Base-by-base conservation (phyloP, 2,797 vertebrate genomes). In the Acropternis orthonyx region DNA sequence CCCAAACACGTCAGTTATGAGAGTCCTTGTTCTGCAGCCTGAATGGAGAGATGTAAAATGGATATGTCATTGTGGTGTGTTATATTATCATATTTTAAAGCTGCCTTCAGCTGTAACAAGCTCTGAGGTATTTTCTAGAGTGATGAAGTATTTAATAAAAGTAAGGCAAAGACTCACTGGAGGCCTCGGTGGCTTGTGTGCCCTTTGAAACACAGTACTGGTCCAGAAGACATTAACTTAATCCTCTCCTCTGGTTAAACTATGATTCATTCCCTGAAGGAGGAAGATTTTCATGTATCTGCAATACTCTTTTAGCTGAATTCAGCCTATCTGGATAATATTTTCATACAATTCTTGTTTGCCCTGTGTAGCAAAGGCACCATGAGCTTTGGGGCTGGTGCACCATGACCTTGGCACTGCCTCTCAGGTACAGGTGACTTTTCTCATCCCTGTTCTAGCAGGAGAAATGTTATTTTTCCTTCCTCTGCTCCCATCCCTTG, bases 71-170 rank as follows among this genome's bases (percentile, higher is more conserved):
- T 63, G 27, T 32, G 54, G 15, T 36, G 49, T 61, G 51, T 80
- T 75, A 43, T 26, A 84, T 92, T 92, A 85, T 39, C 85, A 62
- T 51, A 87, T 92, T 96, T 96, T 86, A 91, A 54, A 81, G 63
- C 39, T 7, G 5, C 85, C 55, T 85, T 91, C 80, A 78, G 79
- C 52, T 86, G 30, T 90, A 95, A 83, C 85, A 94, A 94, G 89
- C 82, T 94, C 88, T 80, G 67, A 97, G 89, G 88, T 95, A 68
- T 93, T 96, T 97, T 92, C 83, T 51, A 36, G 76, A 91, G 51
- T 93, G 94, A 97, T 94, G 88, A 97, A 97, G 96, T 94, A 97
- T 95, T 97, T 97, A 96, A 97, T 95, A 96, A 97, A 97, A 92
- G 76, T 71, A 96, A 96, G 90, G 95, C 92, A 95, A 97, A 95